Evolutionary conservation across 2,888 invertebrate species (phyloP), one percentile per base, ranked within the genome.

Genomic region (Campoplex nolae): DNA sequence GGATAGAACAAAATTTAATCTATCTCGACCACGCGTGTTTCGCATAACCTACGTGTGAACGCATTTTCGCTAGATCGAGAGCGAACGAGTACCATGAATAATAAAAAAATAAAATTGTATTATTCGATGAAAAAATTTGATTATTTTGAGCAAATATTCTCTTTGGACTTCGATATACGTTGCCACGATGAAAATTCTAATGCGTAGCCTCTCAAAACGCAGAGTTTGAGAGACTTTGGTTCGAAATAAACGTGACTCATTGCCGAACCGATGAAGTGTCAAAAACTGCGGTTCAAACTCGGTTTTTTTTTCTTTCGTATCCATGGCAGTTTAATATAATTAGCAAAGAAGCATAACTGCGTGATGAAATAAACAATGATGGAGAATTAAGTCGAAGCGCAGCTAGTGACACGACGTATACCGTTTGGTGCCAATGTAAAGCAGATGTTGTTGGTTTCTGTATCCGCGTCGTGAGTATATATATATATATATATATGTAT

Each of bases 381-480:
- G 68, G 18, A 42, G 32, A 38, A 68, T 68, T 38, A 3, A 62
- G 38, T n/a, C 3, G 38, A 9, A 68, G 23, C 11, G n/a, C 9
- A 42, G 42, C 23, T n/a, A 38, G 23, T 23, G 35, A 38, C 35
- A 23, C 68, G 68, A 11, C n/a, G 23, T 68, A 23, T 42, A 28
- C 23, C 28, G 32, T 74, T 74, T 74, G n/a, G 35, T 38, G 73
- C 38, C 18, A 28, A 51, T 48, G 51, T 71, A 71, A 71, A 45
- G 32, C 38, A 77, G 65, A 48, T 32, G 62, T 75, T 51, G 51
- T 65, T 58, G 54, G 51, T 74, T 38, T 51, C 38, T 54, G 54
- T 67, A 75, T 75, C 75, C 56, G 32, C 35, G 74, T 79, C 74
- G 70, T 56, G 74, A 84, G 48, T 75, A 48, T 38, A 38, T 38